These are phyloP conservation scores for Drosophila santomea DNA, from an alignment of 1,140 invertebrate genomes.

Conservation along the genomic window DNA sequence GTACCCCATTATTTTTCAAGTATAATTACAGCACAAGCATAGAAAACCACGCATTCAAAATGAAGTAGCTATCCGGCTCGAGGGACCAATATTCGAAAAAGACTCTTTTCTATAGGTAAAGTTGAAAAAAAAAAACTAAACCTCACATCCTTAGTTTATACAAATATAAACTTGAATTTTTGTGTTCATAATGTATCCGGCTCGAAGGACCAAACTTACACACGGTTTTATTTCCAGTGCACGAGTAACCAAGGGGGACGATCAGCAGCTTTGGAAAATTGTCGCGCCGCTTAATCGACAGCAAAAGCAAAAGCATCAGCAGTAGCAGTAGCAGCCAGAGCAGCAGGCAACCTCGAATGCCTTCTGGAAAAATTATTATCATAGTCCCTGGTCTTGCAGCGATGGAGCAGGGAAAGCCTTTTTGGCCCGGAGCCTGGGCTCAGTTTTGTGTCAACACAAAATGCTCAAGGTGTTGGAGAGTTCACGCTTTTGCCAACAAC, in stretches of 20 bases:
- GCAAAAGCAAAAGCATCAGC: conserved; percentile 55
- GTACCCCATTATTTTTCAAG: too few relatives aligned
- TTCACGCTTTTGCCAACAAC: conserved; percentile 74
- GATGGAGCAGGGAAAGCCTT: conserved; percentile 56
- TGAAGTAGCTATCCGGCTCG: not conserved
- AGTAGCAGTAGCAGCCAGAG: conserved; percentile 12
- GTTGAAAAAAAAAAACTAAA: not conserved
- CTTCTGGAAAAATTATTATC: conserved; percentile 75
- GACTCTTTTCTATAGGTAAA: not conserved
- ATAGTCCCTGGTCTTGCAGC: conserved; percentile 44
- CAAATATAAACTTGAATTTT: too few relatives aligned
- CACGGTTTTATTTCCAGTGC: not conserved
- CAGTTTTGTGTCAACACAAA: conserved; percentile 72
- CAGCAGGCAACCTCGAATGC: conserved; percentile 41
- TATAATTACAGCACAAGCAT: too few relatives aligned
- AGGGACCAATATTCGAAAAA: not conserved
- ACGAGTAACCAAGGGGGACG: not conserved
- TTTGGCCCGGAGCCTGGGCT: not conserved
- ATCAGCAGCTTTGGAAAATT: conserved; percentile 71
- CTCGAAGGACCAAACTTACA: not conserved
- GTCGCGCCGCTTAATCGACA: conserved; percentile 79
- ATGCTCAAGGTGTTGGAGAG: conserved; percentile 78
- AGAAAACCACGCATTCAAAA: too few relatives aligned
- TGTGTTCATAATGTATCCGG: not conserved
- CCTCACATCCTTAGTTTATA: not conserved